Evolutionary conservation across 64 coral and sea anemone species (phyloP), one percentile per base, ranked within the genome.

Genomic region (Astreopora myriophthalma): DNA sequence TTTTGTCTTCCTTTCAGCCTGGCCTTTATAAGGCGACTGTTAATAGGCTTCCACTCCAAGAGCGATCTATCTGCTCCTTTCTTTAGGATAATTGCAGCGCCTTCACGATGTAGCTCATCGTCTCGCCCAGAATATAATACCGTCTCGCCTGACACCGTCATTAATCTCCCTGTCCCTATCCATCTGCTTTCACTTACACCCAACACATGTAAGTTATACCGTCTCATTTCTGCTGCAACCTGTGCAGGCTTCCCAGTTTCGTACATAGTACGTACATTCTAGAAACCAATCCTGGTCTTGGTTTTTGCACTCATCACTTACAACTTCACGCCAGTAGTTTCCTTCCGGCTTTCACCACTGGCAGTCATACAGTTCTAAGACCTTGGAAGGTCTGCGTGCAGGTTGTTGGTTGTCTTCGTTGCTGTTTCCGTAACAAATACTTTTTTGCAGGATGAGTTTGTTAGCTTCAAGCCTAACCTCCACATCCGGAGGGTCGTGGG

Each of bases 121-220:
- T 92, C 52, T 16, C 34, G 29, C 32, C 68, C 80, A 39, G 48
- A 87, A 36, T 78, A 87, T 24, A 88, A 36, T 19, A 94, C 87
- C 14, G 75, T 66, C 37, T 61, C 44, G 24, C 79, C 90, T 32
- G 39, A 37, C 34, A n/a, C 20, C 55, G 30, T 75, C 29, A 31
- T 74, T 42, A 85, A 28, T 30, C 34, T 31, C 30, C 81, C 72
- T 86, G 34, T 30, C 30, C 81, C 81, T 44, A 55, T 76, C 91
- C 91, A 86, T 6, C 82, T 62, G 34, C 79, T 75, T 73, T 86
- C 80, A 64, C 90, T 92, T n/a, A 92, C 64, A 24, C 69, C 48
- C 6, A 78, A 58, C 22, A 86, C 51, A 29, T 85, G 46, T 0
- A 92, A 24, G 0, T 76, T 86, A 48, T 86, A 67, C 34, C 8